Base-by-base conservation (phyloP, 2,888 invertebrate genomes). In the Chironomus riparius region DNA sequence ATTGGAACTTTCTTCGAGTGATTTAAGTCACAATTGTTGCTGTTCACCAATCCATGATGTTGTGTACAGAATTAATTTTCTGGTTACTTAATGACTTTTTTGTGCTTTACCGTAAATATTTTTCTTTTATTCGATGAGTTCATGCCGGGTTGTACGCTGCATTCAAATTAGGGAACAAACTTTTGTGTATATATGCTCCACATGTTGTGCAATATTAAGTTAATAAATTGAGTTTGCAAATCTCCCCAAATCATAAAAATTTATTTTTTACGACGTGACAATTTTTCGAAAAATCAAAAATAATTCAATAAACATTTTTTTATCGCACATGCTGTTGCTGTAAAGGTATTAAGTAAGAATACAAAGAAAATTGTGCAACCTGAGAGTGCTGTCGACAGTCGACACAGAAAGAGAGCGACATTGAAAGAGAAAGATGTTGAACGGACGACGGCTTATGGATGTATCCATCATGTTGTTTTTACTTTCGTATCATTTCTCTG, bases 401-500 rank as follows among this genome's bases (percentile, higher is more conserved):
- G 65, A 65, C 56, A 5, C 56, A 5, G 56, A 24, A 24, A 65
- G 65, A 65, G 56, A 65, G 10, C 21, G 22, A 15, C 56, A 18
- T 56, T 56, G n/a, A 15, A 50, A 65, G 21, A 65, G 65, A 65
- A 65, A 65, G 65, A 65, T 24, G 65, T 24, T 18, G 21, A 7
- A 15, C 15, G 56, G 56, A 6, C 50, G 15, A 3, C 56, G 12
- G 56, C 56, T 15, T n/a, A 56, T 15, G 56, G n/a, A 56, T 18
- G 15, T 15, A 21, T 24, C n/a, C 56, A 21, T 24, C n/a, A 24
- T 12, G 18, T 24, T 65, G 65, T 24, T 65, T 65, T 65, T 65
- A 65, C 65, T 65, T 65, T 65, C 65, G 18, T 65, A 65, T 22
- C 65, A 65, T 65, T 65, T 65, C 65, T 21, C 21, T n/a, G 24